Evolutionary conservation across 2,888 invertebrate species (phyloP), one percentile per base, ranked within the genome.

Genomic region (Mimumesa dahlbomi): DNA sequence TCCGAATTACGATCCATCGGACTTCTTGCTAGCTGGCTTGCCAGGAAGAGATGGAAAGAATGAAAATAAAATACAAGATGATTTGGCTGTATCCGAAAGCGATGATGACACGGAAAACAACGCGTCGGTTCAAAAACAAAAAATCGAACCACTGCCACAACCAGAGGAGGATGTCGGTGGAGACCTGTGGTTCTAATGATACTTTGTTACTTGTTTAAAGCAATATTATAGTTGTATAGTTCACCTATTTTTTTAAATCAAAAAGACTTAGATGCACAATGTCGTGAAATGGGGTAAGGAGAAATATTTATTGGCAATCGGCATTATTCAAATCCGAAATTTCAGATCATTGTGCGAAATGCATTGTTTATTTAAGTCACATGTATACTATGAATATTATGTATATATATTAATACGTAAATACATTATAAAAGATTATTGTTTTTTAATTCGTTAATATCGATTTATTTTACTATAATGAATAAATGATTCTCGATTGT

Each of bases 1-100:
- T 90, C 94, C 95, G 0, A 94, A 94, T 84, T 97, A 97, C 88
- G 96, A 97, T 90, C 95, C 96, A 0, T 95, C 96, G 0, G 96
- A 96, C 89, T 95, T 97, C 87, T 90, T 96, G 50, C 91, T 94
- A 88, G 91, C 92, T 14, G 91, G 91, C 25, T 86, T 92, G 40
- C 87, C 89, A 29, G 85, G 84, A 1, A 79, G 88, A 67, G 86
- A 89, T 2, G 85, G 90, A 43, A 88, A 90, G 75, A 82, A 88
- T 50, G 90, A 91, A 56, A 91, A 91, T 70, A 94, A 93, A 82
- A 94, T 95, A 54, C 93, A 94, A 78, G 94, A 94, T 66, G 95
- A 95, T 89, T 90, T 95, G 59, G 94, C 94, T 21, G 94, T 95
- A 31, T 95, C 95, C 25, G 95, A 95, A 78, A 95, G 95, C 65